These are phyloP conservation scores for Yoshiicerus persimilis DNA, from an alignment of 1,140 invertebrate species.

Conservation along the genomic window DNA sequence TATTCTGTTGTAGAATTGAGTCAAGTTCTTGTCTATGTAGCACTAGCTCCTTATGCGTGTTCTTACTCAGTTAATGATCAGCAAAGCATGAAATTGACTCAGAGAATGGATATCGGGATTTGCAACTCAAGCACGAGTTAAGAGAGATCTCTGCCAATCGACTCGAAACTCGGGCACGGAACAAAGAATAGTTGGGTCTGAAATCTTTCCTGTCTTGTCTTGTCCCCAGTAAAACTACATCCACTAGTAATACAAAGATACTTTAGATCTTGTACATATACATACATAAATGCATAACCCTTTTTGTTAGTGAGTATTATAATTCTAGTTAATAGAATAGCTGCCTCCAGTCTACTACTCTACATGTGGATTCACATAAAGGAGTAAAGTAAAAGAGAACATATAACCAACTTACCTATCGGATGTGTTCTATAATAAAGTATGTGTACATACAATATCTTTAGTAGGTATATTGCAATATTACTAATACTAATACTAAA, in stretches of 20 bases:
- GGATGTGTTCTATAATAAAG: too few relatives aligned
- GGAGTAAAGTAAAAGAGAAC: too few relatives aligned
- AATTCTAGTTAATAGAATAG: not conserved
- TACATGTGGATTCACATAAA: too few relatives aligned
- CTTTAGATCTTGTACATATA: not conserved
- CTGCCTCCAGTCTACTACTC: not conserved
- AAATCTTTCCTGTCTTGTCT: not conserved
- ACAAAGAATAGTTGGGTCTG: not conserved
- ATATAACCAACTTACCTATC: too few relatives aligned
- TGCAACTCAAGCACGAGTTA: conserved; percentile 18
- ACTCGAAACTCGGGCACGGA: not conserved
- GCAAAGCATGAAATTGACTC: conserved; percentile 22
- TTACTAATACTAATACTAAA: too few relatives aligned
- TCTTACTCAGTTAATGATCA: conserved; percentile 20
- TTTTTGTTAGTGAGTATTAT: not conserved
- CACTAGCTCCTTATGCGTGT: not conserved
- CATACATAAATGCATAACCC: not conserved
- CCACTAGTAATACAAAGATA: not conserved
- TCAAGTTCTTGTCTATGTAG: not conserved
- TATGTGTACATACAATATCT: too few relatives aligned
- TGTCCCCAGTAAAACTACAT: not conserved
- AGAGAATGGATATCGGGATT: conserved; percentile 1
- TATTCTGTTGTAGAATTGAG: not conserved
- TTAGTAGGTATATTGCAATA: too few relatives aligned
- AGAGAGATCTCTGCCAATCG: conserved; percentile 18